Evolutionary conservation across 2,113 vertebrate genomes (phyloP), one percentile per base, ranked within the genome.

Genomic region (Paedocypris sp.): DNA sequence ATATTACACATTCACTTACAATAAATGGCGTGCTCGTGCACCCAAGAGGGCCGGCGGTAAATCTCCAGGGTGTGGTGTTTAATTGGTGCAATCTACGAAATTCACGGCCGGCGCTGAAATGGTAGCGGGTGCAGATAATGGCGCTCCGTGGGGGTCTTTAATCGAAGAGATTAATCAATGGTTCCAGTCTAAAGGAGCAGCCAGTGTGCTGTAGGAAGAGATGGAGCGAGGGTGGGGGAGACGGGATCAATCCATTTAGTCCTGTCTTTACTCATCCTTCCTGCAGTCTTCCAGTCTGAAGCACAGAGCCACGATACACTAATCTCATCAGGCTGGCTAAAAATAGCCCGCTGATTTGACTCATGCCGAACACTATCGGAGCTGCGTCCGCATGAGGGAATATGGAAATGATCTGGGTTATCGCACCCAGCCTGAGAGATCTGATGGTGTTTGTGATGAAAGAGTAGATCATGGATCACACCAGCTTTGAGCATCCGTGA

Each of bases 201-300:
- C 16, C 1, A 54, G 29, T 11, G 31, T 48, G 54, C 38, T 31
- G 56, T 52, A 60, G 41, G 26, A 36, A 41, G 20, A 51, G 54
- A 49, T 47, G 22, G 63, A 59, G 36, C 23, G 46, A 31, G 45
- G 53, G 54, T n/a, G 26, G 35, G 63, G 18, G 20, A 59, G 52
- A 67, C 15, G 32, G 50, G 45, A 66, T 70, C 58, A 66, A 62
- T 70, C 58, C 41, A 43, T 70, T 70, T 62, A 66, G 58, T 35
- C 56, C 51, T 38, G 63, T 61, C 57, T 26, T 54, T 62, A 45
- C 63, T 62, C 53, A 66, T 58, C 58, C 45, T 61, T 35, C 35
- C 45, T 35, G 43, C 31, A 45, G 51, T 66, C 63, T 51, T 61
- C 13, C 53, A 20, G 31, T 45, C 54, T 19, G 58, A 13, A 52